Conservation (phyloP, 2,797 vertebrate species). For the Pipistrellus pipistrellus region DNA sequence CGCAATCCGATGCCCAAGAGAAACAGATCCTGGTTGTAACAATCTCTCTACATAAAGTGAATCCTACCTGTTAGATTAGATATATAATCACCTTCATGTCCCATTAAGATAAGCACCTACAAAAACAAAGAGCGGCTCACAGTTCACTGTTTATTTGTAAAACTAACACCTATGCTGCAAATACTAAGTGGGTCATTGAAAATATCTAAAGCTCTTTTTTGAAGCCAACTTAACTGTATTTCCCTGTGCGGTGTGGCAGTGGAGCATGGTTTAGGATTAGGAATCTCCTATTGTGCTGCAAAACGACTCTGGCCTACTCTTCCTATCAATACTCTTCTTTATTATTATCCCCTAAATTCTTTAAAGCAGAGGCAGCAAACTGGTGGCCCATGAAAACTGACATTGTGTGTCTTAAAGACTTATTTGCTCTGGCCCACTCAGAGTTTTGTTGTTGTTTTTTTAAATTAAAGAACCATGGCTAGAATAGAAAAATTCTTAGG, state of each 20-base stretch:
- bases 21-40: slow-evolving; percentile 29
- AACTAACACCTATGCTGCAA: not conserved
- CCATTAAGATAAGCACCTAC: not conserved
- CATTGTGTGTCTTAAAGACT: not conserved
- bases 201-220: slow-evolving; percentile 17
- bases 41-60: slow-evolving; percentile 9
- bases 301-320: not conserved
- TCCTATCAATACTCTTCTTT: not conserved
- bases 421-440: not conserved
- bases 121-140: slow-evolving; percentile 33
- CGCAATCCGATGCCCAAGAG: not conserved
- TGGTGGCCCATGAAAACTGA: not conserved
- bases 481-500: not conserved
- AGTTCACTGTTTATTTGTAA: slow-evolving; percentile 36
- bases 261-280: not conserved
- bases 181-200: slow-evolving; percentile 31
- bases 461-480: not conserved
- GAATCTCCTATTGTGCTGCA: not conserved
- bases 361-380: not conserved
- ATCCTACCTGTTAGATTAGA: slow-evolving; percentile 13
- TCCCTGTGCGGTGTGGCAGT: not conserved
- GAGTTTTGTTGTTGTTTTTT: not conserved
- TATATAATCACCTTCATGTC: not conserved
- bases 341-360: not conserved
- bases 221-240: not conserved